Evolutionary conservation across 2,113 vertebrate genomes (phyloP).

Genomic region (Pterocles gutturalis): DNA sequence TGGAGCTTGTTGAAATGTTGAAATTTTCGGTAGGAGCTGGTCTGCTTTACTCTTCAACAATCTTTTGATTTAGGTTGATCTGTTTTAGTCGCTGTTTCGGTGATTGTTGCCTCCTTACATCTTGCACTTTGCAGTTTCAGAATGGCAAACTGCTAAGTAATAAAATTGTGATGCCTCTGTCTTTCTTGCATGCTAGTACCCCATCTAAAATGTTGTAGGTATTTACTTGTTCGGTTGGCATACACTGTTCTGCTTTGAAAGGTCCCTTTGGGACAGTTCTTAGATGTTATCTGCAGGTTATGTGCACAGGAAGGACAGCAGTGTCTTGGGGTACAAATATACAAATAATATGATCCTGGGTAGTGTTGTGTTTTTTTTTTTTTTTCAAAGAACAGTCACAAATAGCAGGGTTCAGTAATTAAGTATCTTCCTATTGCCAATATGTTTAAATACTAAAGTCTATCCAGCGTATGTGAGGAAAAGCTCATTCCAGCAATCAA

Average conservation of each 20-base stretch:
- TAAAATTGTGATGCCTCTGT: not conserved
- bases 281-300: not conserved
- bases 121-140: not conserved
- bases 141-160: not conserved
- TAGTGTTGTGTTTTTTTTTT: not conserved
- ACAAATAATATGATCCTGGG: not conserved
- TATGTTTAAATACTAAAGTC: not conserved
- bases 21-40: not conserved
- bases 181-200: not conserved
- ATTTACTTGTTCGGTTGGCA: conserved; percentile 34
- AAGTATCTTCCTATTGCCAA: not conserved
- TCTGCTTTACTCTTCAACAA: not conserved
- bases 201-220: not conserved
- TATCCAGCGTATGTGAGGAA: not conserved
- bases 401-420: not conserved
- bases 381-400: not conserved
- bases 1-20: not conserved
- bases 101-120: not conserved
- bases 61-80: not conserved
- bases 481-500: not conserved
- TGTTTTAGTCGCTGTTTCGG: not conserved
- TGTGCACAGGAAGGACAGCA: not conserved
- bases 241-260: conserved; percentile 26
- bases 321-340: not conserved
- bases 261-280: conserved; percentile 33